Evolutionary conservation across 2,888 invertebrate genomes (phyloP).

Genomic region (Noctuana brunneofusca): DNA sequence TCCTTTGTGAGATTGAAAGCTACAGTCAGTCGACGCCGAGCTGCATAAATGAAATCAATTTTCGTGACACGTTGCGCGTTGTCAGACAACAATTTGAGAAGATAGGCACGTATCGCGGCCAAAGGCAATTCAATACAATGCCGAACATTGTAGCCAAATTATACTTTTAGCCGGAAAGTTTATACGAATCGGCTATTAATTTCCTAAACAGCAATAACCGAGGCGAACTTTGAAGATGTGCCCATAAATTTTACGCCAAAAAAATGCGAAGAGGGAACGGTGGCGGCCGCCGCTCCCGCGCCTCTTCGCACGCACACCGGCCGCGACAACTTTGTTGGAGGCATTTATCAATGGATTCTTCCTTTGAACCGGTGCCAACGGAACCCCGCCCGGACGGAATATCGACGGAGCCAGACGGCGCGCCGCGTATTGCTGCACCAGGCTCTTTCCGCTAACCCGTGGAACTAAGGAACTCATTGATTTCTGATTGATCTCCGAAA

Average conservation of each 20-base stretch:
- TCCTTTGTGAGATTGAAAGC: no score
- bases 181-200: neutral
- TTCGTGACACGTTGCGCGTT: no score
- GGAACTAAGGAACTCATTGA: neutral
- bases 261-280: conserved; percentile 4
- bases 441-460: neutral
- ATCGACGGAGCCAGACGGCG: conserved; percentile 9
- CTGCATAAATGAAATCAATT: no score
- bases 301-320: neutral
- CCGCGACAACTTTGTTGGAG: conserved; percentile 23
- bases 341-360: conserved; percentile 45
- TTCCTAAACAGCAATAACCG: neutral
- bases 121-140: no score
- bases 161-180: neutral
- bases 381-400: conserved; percentile 11
- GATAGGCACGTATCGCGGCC: no score
- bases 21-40: no score
- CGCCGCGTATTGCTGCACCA: neutral
- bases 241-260: conserved; percentile 6
- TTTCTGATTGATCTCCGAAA: no score
- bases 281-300: neutral
- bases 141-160: neutral
- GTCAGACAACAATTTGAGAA: no score
- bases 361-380: conserved; percentile 1
- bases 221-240: neutral